Conservation (phyloP, 2,113 vertebrate species). For the Lagopus leucura region DNA sequence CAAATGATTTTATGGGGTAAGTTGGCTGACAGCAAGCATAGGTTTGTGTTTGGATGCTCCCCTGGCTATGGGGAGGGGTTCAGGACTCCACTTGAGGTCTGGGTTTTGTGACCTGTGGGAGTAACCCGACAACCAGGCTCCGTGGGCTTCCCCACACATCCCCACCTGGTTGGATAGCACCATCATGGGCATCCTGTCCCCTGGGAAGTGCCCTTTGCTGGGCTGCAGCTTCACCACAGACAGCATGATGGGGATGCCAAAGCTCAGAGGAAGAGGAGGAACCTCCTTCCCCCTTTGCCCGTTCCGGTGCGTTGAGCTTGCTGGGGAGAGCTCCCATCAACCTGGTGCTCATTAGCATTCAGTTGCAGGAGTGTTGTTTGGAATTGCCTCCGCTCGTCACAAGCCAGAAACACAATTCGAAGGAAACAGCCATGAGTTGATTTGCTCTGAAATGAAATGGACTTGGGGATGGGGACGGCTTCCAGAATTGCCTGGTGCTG, state of each 20-base stretch:
- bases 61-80: neutral
- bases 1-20: neutral
- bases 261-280: neutral
- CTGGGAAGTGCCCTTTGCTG: neutral
- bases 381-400: neutral
- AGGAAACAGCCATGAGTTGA: neutral
- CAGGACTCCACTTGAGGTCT: neutral
- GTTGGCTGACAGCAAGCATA: neutral
- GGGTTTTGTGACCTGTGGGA: neutral
- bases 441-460: conserved; percentile 31
- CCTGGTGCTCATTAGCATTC: neutral
- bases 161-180: neutral
- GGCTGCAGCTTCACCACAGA: neutral
- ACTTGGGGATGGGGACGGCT: neutral
- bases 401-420: neutral
- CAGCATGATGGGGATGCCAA: neutral
- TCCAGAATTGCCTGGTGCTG: neutral
- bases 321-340: neutral
- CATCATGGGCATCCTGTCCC: neutral
- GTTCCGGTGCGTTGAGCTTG: neutral
- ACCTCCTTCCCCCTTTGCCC: rapidly evolving
- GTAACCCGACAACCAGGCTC: neutral
- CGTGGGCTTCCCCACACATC: neutral
- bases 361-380: neutral
- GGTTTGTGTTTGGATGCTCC: neutral